These are phyloP conservation scores for Acromyrmex charruanus DNA, from an alignment of 1,140 invertebrate species.

Conservation along the genomic window DNA sequence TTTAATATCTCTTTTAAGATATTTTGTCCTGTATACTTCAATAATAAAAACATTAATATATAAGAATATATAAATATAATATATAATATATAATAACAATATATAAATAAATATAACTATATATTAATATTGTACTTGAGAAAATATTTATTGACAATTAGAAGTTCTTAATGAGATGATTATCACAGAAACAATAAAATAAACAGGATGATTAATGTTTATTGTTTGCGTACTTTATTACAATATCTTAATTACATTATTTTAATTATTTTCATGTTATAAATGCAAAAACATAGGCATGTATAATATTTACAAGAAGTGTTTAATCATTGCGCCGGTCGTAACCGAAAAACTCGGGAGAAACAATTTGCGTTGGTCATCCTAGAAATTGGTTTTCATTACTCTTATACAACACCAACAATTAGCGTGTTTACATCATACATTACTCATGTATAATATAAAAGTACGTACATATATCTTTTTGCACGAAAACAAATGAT, in stretches of 20 bases:
- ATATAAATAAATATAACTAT: no score
- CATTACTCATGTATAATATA: background rate
- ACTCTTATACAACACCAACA: background rate
- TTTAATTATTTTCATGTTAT: slow-evolving; percentile 10
- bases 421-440: background rate
- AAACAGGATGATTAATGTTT: no score
- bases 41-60: background rate
- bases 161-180: background rate
- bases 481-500: background rate
- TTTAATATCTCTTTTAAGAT: background rate
- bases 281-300: background rate
- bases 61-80: background rate
- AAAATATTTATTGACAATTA: background rate
- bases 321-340: background rate
- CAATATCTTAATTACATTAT: background rate
- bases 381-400: background rate
- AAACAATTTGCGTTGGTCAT: background rate
- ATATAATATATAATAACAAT: no score
- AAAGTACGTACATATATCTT: background rate
- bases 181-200: background rate
- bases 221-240: background rate
- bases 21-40: background rate
- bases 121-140: no score
- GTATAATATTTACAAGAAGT: background rate
- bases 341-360: background rate